Conservation (phyloP, 1,140 invertebrate genomes). For the Diorhabda elongata region DNA sequence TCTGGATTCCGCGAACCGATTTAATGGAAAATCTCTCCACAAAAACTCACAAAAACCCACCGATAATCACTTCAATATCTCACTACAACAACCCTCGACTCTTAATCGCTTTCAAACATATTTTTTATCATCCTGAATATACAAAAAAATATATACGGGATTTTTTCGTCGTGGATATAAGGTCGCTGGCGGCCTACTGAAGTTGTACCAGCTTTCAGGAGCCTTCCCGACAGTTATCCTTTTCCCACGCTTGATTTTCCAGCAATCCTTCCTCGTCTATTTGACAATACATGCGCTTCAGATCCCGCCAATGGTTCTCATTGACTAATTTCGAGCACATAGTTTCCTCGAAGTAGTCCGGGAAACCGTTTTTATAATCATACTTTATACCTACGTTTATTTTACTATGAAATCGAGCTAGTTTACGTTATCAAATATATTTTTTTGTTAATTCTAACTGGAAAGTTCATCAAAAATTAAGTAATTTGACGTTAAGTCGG, state of each 20-base stretch:
- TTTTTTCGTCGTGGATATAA: neutral
- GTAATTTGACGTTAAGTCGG: too few relatives aligned
- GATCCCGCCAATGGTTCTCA: slow-evolving; percentile 20
- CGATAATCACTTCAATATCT: neutral
- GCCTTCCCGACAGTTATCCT: slow-evolving; percentile 10
- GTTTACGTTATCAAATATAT: too few relatives aligned
- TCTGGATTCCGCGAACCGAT: neutral
- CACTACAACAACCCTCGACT: neutral
- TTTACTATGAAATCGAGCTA: too few relatives aligned
- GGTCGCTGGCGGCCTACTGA: slow-evolving; percentile 12
- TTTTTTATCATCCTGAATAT: neutral
- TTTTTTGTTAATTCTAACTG: too few relatives aligned
- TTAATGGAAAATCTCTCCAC: neutral
- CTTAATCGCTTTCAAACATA: neutral
- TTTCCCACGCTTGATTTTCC: neutral
- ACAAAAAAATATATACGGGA: neutral
- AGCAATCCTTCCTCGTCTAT: slow-evolving; percentile 11
- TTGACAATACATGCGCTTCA: slow-evolving; percentile 19
- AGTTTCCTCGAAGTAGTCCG: too few relatives aligned
- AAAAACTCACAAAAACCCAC: neutral
- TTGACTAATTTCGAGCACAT: slow-evolving; percentile 15
- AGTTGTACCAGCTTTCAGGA: slow-evolving; percentile 9
- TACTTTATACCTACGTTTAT: too few relatives aligned
- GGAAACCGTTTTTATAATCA: too few relatives aligned
- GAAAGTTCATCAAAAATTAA: too few relatives aligned